Evolutionary conservation across 2,888 invertebrate genomes (phyloP).

Genomic region (Papilio gigon): DNA sequence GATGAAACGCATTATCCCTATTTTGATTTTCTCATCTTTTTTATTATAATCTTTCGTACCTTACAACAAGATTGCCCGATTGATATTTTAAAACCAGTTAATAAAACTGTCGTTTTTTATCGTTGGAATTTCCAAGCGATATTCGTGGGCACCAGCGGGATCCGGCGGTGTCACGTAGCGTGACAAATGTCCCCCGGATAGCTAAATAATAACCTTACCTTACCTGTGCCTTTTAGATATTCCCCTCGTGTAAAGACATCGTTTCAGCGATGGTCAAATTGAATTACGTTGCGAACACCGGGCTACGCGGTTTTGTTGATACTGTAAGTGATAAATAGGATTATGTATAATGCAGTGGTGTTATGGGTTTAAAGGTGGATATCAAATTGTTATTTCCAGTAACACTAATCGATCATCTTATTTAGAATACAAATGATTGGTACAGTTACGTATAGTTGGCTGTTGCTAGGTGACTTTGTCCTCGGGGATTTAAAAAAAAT

Average conservation of each 20-base stretch:
- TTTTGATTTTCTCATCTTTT: too few species aligned
- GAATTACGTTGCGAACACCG: slow-evolving; percentile 14
- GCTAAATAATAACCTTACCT: slow-evolving; percentile 22
- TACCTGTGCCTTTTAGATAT: slow-evolving; percentile 8
- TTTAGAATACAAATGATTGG: too few species aligned
- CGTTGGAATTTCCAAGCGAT: not conserved
- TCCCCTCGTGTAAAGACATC: slow-evolving; percentile 17
- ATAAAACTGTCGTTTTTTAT: slow-evolving; percentile 18
- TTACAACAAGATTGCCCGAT: not conserved
- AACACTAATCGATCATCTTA: too few species aligned
- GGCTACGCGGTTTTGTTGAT: slow-evolving; percentile 11
- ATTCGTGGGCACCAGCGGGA: slow-evolving; percentile 7
- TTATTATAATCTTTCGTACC: too few species aligned
- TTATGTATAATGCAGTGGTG: not conserved
- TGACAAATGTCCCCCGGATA: slow-evolving; percentile 32
- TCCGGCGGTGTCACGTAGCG: slow-evolving; percentile 9
- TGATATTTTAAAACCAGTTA: not conserved
- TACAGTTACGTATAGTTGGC: too few species aligned
- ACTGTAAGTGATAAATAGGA: slow-evolving; percentile 3
- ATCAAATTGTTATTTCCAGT: not conserved
- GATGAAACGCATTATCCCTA: too few species aligned
- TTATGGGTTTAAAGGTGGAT: too few species aligned
- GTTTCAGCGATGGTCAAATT: slow-evolving; percentile 24
- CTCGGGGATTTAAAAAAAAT: too few species aligned
- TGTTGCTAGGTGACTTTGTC: too few species aligned